Conservation (phyloP, 2,113 vertebrate genomes). For the Malurus elegans region DNA sequence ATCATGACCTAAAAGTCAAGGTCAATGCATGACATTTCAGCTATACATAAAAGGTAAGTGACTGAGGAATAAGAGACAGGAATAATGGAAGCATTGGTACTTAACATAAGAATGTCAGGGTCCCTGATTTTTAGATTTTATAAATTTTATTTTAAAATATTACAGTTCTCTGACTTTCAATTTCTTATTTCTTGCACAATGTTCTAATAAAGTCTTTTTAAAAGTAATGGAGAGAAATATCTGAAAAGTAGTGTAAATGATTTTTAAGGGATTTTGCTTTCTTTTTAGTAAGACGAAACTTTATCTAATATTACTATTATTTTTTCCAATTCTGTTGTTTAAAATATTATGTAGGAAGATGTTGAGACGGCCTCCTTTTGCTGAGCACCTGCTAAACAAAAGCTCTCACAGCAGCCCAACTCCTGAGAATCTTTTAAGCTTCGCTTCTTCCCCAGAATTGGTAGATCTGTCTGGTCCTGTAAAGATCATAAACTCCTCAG, state of each 20-base stretch:
- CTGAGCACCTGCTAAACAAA: neutral
- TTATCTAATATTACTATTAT: neutral
- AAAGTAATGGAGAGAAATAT: neutral
- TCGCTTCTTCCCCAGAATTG: neutral
- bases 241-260: neutral
- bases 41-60: neutral
- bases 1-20: neutral
- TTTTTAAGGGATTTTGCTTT: neutral
- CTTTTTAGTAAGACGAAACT: neutral
- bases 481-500: conserved; percentile 17
- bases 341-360: neutral
- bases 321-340: neutral
- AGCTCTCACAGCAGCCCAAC: neutral
- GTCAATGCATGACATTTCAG: neutral
- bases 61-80: neutral
- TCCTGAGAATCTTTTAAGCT: neutral
- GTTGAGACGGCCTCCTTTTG: neutral
- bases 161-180: neutral
- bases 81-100: neutral
- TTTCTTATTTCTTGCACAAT: neutral
- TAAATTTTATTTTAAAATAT: neutral
- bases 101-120: neutral
- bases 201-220: neutral
- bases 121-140: neutral
- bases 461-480: conserved; percentile 1